Evolutionary conservation across 2,113 vertebrate species (phyloP).

Genomic region (Ondatra zibethicus): DNA sequence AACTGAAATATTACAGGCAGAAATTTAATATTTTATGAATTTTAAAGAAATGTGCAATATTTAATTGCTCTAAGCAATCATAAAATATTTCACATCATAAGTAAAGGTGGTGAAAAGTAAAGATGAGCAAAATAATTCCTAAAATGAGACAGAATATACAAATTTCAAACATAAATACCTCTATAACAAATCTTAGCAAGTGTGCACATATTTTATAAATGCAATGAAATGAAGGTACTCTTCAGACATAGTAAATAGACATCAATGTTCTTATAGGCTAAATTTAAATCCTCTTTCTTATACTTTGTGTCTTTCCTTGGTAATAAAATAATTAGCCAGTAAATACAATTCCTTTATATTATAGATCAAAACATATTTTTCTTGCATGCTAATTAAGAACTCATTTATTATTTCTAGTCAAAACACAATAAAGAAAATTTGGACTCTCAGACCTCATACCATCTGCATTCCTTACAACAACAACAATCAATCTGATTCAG

Average conservation of each 20-base stretch:
- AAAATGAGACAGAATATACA: not conserved
- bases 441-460: slow-evolving; percentile 38
- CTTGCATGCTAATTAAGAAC: slow-evolving; percentile 53
- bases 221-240: slow-evolving; percentile 14
- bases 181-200: not conserved
- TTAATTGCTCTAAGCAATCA: not conserved
- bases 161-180: not conserved
- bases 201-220: not conserved
- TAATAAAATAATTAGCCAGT: slow-evolving; percentile 55
- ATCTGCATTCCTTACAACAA: slow-evolving; percentile 70
- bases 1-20: not conserved
- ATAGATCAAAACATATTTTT: slow-evolving; percentile 61
- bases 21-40: slow-evolving; percentile 9
- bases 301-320: slow-evolving; percentile 48
- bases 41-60: not conserved
- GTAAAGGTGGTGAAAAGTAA: not conserved
- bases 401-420: slow-evolving; percentile 71
- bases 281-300: slow-evolving; percentile 39
- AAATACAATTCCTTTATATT: slow-evolving; percentile 62
- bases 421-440: slow-evolving; percentile 69
- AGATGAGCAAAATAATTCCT: not conserved
- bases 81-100: not conserved
- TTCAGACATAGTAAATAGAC: not conserved
- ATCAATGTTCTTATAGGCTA: not conserved
- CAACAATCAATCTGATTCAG: slow-evolving; percentile 42